Evolutionary conservation across 2,113 vertebrate genomes (phyloP).

Genomic region (Pseudopipra pipra): DNA sequence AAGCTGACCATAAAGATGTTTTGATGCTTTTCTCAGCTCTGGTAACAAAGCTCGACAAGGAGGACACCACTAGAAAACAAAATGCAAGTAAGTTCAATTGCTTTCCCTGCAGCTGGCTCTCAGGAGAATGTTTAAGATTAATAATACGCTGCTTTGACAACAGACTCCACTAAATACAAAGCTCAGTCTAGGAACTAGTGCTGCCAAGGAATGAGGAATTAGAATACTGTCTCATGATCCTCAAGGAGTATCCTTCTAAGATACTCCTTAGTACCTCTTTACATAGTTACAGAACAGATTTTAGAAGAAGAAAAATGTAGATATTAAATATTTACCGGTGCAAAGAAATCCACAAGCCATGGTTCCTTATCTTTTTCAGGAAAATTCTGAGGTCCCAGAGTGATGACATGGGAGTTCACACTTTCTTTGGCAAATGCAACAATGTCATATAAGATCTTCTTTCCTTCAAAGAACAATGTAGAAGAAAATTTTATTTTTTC

Average conservation of each 20-base stretch:
- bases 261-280: background rate
- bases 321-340: conserved; percentile 81
- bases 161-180: background rate
- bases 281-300: background rate
- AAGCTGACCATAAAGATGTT: conserved; percentile 89
- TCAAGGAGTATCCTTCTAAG: background rate
- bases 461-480: conserved; percentile 76
- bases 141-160: background rate
- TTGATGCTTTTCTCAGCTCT: conserved; percentile 94
- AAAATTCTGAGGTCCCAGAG: conserved; percentile 93
- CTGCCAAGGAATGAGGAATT: background rate
- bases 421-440: conserved; percentile 96
- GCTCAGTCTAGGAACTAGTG: background rate
- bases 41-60: conserved; percentile 93
- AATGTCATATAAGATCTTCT: conserved; percentile 90
- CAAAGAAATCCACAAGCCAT: conserved; percentile 98
- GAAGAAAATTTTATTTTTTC: background rate
- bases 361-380: conserved; percentile 90
- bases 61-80: conserved; percentile 90
- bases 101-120: background rate
- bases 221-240: background rate
- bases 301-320: background rate
- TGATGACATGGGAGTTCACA: conserved; percentile 90
- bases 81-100: background rate
- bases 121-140: background rate